Base-by-base conservation (phyloP, 2,888 invertebrate genomes). In the Conistra vaccinii region DNA sequence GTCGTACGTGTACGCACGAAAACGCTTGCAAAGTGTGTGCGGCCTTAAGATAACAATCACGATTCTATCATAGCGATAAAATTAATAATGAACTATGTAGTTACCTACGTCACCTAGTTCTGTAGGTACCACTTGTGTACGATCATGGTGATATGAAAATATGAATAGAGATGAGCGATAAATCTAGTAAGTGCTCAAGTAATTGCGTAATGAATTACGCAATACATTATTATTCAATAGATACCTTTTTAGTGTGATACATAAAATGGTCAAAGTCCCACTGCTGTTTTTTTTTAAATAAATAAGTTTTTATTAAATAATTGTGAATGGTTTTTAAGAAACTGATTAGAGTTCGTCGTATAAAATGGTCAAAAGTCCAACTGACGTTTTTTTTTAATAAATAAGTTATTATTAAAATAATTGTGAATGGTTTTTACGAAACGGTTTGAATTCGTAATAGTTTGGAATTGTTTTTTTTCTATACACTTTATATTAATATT, bases 351-450 rank as follows among this genome's bases (percentile, higher is more conserved):
- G n/a, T 23, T 35, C 4, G 6, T 65, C n/a, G 1, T 42, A 14
- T 60, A 53, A 45, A 35, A 74, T 45, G 45, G 1, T 39, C 77
- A 68, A 76, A 78, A n/a, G 76, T 81, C 57, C 35, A 1, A 23
- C 7, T 23, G 12, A 53, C 39, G 6, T 39, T 80, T 60, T 68
- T 45, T 3, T n/a, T 7, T 35, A 20, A 45, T 32, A 51, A 45
- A 75, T 45, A n/a, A 57, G 14, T 3, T 42, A 10, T 12, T 61
- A n/a, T 45, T 29, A 23, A 48, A 51, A 63, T 51, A 35, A 81
- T 53, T 53, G 6, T 45, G n/a, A 57, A 29, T 58, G 17, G 29
- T 81, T 81, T 81, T 81, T 80, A 26, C 74, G 20, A 66, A 10
- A 23, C 61, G 1, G 39, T 53, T 55, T 67, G n/a, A 61, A 20